Evolutionary conservation across 1,140 invertebrate species (phyloP), one percentile per base, ranked within the genome.

Genomic region (Drosophila paulistorum): DNA sequence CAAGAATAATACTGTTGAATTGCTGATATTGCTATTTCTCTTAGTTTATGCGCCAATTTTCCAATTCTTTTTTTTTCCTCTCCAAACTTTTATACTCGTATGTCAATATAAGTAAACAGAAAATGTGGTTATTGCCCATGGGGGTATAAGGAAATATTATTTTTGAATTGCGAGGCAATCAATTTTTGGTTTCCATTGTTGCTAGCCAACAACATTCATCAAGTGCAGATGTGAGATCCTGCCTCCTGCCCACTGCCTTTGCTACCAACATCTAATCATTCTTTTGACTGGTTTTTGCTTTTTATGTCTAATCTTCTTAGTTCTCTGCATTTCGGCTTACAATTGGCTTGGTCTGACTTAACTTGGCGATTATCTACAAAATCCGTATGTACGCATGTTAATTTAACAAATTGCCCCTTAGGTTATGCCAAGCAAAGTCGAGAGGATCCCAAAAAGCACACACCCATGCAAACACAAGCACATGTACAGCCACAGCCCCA

Each of bases 341-440:
- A 51, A 51, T 51, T 23, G 45, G 17, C 45, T 14, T 20, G 10
- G 20, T 14, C 2, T 35, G 35, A 11, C 37, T 39, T 39, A 39
- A 39, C 37, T 39, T 20, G 30, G 20, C 58, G 58, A 54, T 45
- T 57, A 37, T 35, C 14, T 66, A 39, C 17, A 65, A 75, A 75
- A 33, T 75, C 10, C 35, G 2, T 37, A 37, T 75, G 72, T 69
- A 68, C 65, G 41, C 54, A 76, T 75, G 74, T 76, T 76, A 76
- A 76, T 76, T 69, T 76, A 39, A 60, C 59, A 69, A 76, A 76
- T 76, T 76, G 74, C 65, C 65, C 73, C 75, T 58, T 33, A 69
- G 74, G 58, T 9, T 20, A 10, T 23, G 20, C 20, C 42, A 60
- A 41, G 59, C 9, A 51, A 23, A 39, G 37, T 37, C 35, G 35